These are phyloP conservation scores for Pyralis farinalis DNA, from an alignment of 2,888 invertebrate species.

Conservation along the genomic window DNA sequence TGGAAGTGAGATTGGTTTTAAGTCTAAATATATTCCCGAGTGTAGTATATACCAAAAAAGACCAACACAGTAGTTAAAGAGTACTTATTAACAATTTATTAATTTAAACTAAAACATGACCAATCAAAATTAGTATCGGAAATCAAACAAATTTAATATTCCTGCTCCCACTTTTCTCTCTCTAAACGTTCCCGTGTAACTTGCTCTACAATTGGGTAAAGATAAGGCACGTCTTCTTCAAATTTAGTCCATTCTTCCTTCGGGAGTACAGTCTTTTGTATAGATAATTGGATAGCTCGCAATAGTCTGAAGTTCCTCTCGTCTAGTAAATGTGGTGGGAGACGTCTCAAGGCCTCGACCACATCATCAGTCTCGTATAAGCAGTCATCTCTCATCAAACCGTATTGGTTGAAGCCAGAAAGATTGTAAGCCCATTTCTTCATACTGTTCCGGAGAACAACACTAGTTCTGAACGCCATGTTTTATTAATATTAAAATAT, in stretches of 20 bases:
- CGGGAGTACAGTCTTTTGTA: conserved; percentile 2
- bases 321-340: background rate
- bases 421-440: conserved; percentile 84
- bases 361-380: conserved; percentile 83
- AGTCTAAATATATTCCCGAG: too few species aligned
- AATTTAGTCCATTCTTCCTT: conserved; percentile 90
- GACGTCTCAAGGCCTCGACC: conserved; percentile 81
- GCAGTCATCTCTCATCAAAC: conserved; percentile 86
- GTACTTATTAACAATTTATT: background rate
- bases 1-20: too few species aligned
- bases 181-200: conserved; percentile 86
- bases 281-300: background rate
- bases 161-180: conserved; percentile 84
- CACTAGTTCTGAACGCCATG: background rate
- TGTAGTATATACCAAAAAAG: too few species aligned
- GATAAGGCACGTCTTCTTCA: conserved; percentile 87
- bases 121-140: background rate
- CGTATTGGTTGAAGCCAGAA: conserved; percentile 86
- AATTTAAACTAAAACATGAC: background rate
- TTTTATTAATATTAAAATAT: too few species aligned
- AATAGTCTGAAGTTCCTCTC: background rate
- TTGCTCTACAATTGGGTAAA: conserved; percentile 86
- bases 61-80: too few species aligned
- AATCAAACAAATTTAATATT: conserved; percentile 27
- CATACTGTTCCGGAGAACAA: background rate